phyloP scores from a whole-genome alignment of 1,140 invertebrate genomes.

The Drosophila willistoni region DNA sequence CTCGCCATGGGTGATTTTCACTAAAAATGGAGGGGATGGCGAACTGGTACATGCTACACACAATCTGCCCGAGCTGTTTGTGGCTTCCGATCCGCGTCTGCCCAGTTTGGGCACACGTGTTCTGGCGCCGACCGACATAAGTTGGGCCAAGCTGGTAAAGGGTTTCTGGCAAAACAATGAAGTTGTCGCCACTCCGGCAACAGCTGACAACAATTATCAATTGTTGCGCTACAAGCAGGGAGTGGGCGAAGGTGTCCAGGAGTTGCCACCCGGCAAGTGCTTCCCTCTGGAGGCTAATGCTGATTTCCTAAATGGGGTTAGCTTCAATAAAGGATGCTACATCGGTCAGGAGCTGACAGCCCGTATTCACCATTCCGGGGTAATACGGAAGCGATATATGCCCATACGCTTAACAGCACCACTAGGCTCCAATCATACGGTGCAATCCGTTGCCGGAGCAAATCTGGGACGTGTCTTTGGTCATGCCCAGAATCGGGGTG shows the following conservation, averaged over 20 bases:
- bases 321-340: conserved; percentile 97
- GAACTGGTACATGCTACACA: neutral
- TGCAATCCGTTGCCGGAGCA: conserved; percentile 85
- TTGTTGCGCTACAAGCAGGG: conserved; percentile 91
- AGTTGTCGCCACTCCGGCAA: conserved; percentile 20
- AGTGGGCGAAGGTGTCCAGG: conserved; percentile 93
- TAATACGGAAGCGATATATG: conserved; percentile 97
- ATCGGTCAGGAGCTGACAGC: conserved; percentile 98
- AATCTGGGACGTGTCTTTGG: conserved; percentile 91
- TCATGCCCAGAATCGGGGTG: conserved; percentile 85
- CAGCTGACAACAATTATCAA: conserved; percentile 84
- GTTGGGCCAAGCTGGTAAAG: conserved; percentile 79
- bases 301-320: conserved; percentile 97
- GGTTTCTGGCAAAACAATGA: conserved; percentile 46
- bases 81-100: conserved; percentile 89
- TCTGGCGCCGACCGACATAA: conserved; percentile 83
- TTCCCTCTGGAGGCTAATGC: conserved; percentile 97
- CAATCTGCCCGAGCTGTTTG: conserved; percentile 80
- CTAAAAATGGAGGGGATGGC: neutral
- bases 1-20: conserved; percentile 86
- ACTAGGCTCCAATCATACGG: conserved; percentile 83
- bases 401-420: conserved; percentile 89
- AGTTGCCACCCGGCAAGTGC: conserved; percentile 91
- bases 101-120: conserved; percentile 87
- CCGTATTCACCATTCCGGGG: conserved; percentile 96